Evolutionary conservation across 2,113 vertebrate genomes (phyloP).

Genomic region (Miniopterus natalensis): DNA sequence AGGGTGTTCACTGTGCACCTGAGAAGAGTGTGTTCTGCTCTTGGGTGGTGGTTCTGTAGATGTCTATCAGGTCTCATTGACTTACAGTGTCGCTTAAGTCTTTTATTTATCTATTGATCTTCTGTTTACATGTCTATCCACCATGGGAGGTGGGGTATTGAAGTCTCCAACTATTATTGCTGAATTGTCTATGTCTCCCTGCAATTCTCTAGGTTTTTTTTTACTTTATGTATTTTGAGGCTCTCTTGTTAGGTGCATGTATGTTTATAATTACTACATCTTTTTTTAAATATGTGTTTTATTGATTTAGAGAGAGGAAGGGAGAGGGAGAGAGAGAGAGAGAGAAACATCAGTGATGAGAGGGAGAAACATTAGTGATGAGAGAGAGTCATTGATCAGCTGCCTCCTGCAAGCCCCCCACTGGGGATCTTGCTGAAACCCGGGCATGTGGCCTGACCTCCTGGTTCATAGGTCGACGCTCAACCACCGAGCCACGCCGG

Average conservation of each 20-base stretch:
- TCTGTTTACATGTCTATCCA: not conserved
- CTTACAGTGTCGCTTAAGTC: not conserved
- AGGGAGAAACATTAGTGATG: no score
- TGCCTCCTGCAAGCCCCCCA: no score
- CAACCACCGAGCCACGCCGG: no score
- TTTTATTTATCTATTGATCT: not conserved
- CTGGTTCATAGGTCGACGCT: no score
- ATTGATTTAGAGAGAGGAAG: no score
- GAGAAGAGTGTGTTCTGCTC: not conserved
- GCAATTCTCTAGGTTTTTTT: not conserved
- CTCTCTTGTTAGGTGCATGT: not conserved
- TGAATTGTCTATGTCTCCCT: not conserved
- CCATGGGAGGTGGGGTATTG: not conserved
- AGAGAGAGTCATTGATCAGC: no score
- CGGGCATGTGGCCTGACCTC: no score
- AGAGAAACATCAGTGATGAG: no score
- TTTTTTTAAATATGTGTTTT: not conserved
- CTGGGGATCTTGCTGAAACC: no score
- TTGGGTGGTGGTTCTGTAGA: not conserved
- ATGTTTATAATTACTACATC: not conserved
- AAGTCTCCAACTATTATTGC: not conserved
- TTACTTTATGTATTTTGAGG: not conserved
- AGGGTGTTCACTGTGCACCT: not conserved
- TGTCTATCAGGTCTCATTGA: not conserved
- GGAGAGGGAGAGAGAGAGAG: no score